Evolutionary conservation across 2,113 vertebrate species (phyloP).

Genomic region (Pseudopodoces humilis): DNA sequence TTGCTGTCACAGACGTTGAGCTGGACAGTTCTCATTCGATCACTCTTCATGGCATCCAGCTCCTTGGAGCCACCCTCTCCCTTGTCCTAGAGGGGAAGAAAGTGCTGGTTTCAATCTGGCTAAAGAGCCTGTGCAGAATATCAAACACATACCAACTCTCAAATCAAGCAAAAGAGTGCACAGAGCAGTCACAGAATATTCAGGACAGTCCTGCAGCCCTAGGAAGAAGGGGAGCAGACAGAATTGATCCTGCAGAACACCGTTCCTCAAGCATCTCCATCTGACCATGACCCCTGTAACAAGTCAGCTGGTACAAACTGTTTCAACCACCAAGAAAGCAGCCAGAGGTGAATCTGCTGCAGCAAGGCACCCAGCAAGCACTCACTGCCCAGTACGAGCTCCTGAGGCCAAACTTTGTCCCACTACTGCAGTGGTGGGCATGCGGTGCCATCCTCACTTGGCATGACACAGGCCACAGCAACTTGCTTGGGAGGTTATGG

Average conservation of each 20-base stretch:
- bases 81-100: conserved; percentile 67
- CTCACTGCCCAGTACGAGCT: neutral
- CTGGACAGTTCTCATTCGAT: conserved; percentile 76
- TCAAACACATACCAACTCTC: neutral
- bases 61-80: conserved; percentile 73
- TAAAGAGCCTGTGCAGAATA: neutral
- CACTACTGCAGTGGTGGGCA: neutral
- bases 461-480: rapidly evolving
- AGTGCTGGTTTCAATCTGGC: neutral
- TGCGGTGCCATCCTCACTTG: neutral
- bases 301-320: neutral
- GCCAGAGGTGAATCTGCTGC: neutral
- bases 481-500: too few species aligned
- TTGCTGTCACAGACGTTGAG: conserved; percentile 77
- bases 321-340: neutral
- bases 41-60: conserved; percentile 76
- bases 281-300: neutral
- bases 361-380: neutral
- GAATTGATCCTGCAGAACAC: neutral
- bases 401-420: neutral
- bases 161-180: neutral
- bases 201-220: neutral
- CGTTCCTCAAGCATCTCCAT: neutral
- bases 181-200: neutral
- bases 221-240: neutral